Base-by-base conservation (phyloP, 1,140 invertebrate genomes). In the Halotydeus destructor region DNA sequence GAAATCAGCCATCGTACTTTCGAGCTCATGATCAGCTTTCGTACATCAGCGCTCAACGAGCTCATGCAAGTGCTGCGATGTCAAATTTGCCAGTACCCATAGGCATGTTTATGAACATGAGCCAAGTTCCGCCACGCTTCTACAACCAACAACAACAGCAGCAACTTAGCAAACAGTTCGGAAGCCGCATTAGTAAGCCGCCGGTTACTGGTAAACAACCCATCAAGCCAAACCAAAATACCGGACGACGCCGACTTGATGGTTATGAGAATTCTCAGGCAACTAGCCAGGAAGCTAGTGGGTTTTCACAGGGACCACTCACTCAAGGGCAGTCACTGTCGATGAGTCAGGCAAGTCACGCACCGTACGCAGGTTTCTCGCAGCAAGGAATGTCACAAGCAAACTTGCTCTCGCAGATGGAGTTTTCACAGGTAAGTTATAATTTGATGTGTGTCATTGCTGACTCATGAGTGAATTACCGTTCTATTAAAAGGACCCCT, bases 91-190 rank as follows among this genome's bases (percentile, higher is more conserved):
- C 85, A 0, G 83, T 93, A 3, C 82, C 84, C 0, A 73, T 86
- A n/a, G 83, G 83, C 18, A 85, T 88, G 78, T 86, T 89, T 50
- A 81, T 88, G 74, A 83, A 83, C 53, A 82, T 84, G 78, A 71
- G 77, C 6, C 79, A 81, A 43, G 71, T 85, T 26, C 78, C 78
- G n/a, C 78, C 79, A 2, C 58, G 78, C 4, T 85, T 83, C 58
- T 81, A 79, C 49, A 80, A 82, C 52, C 78, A 82, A 50, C 76
- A 79, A 49, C 74, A 75, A 45, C 74, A 76, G 22, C 9, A 44
- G 39, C 16, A 45, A 28, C 11, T 11, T 32, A 26, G 24, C 16
- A 37, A 21, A 24, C 33, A 25, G 21, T 18, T 16, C n/a, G 33
- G 11, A 34, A 38, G 14, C 22, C 6, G 18, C 9, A 14, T 21